phyloP scores from a whole-genome alignment of 2,113 vertebrate genomes.

The Calidris pugnax region DNA sequence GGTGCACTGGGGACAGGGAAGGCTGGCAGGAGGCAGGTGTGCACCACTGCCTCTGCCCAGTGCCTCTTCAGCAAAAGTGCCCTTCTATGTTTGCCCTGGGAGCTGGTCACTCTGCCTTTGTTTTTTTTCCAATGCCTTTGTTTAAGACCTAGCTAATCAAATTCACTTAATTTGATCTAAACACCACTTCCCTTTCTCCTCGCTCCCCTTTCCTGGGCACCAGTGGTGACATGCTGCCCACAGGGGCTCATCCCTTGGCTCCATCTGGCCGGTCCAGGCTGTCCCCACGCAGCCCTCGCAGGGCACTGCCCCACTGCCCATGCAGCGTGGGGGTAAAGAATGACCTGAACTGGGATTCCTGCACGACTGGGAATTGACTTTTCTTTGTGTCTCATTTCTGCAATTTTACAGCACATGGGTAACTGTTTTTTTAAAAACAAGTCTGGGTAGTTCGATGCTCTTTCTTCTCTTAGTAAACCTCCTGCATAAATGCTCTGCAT shows the following conservation, averaged over 20 bases:
- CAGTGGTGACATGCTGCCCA: not conserved
- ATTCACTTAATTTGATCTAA: not conserved
- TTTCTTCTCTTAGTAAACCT: not conserved
- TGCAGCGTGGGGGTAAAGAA: not conserved
- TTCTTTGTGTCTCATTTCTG: not conserved
- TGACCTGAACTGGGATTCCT: not conserved
- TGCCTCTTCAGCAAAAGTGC: not conserved
- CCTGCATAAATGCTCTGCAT: not conserved
- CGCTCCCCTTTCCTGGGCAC: not conserved
- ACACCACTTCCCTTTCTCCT: not conserved
- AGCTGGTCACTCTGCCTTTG: not conserved
- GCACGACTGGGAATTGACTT: not conserved
- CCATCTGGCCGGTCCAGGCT: rapidly evolving
- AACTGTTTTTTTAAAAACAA: not conserved
- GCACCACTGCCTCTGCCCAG: not conserved
- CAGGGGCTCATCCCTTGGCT: not conserved
- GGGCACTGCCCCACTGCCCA: not conserved
- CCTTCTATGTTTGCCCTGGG: not conserved
- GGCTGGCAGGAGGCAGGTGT: not conserved
- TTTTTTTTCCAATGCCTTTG: rapidly evolving
- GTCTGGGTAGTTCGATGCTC: not conserved
- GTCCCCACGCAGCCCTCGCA: rapidly evolving
- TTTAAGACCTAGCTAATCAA: not conserved
- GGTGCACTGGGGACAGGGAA: not conserved
- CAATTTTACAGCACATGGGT: not conserved